phyloP scores from a whole-genome alignment of 64 coral and sea anemone species.

The Orbicella faveolata region DNA sequence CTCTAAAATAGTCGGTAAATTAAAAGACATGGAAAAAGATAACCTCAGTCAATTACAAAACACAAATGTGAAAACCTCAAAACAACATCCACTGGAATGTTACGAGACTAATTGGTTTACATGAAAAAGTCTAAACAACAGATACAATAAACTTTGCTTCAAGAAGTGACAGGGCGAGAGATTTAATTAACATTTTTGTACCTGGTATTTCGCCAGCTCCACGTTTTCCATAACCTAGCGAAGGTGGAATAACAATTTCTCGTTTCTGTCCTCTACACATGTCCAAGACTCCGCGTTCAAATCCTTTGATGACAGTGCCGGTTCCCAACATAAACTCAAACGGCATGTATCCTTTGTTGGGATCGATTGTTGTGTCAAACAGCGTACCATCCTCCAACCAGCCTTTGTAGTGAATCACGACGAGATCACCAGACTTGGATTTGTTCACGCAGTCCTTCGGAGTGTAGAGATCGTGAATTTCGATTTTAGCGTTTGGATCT shows the following conservation, averaged over 20 bases:
- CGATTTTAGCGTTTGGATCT: constrained; percentile 88
- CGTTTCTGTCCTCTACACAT: constrained; percentile 90
- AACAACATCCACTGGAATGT: no score
- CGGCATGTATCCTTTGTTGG: constrained; percentile 76
- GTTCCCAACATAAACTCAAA: constrained; percentile 95
- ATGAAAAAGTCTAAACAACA: neutral
- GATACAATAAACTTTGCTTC: neutral
- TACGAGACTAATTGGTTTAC: neutral
- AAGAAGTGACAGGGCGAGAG: neutral
- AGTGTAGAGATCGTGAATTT: constrained; percentile 75
- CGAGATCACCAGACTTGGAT: constrained; percentile 87
- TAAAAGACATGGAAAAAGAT: no score
- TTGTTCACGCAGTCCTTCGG: constrained; percentile 80
- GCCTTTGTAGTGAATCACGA: constrained; percentile 92
- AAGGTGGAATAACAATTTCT: constrained; percentile 85
- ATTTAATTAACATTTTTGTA: constrained; percentile 5
- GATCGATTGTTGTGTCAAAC: constrained; percentile 92
- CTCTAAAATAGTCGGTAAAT: no score
- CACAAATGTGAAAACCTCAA: no score
- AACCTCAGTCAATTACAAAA: no score
- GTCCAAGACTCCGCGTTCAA: constrained; percentile 73
- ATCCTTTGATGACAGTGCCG: constrained; percentile 92
- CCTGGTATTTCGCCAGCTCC: constrained; percentile 93
- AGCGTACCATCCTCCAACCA: constrained; percentile 73
- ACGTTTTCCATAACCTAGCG: constrained; percentile 92